phyloP scores from a whole-genome alignment of 1,140 invertebrate species.

The Drosophila burlai region DNA sequence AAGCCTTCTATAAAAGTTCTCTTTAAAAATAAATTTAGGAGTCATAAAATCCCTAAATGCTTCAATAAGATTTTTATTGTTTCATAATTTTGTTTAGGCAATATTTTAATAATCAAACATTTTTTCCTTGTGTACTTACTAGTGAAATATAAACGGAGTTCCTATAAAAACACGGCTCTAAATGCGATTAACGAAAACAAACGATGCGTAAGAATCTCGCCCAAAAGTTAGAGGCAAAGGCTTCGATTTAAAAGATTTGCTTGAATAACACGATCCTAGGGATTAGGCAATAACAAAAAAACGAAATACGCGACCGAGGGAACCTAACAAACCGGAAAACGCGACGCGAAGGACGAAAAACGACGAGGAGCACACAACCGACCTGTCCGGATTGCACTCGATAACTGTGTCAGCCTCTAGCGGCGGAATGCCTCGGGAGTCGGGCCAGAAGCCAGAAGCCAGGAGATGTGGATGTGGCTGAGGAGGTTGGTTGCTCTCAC shows the following conservation, averaged over 20 bases:
- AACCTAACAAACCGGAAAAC: conserved; percentile 58
- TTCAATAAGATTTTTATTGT: neutral
- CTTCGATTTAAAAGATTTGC: conserved; percentile 30
- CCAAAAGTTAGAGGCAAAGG: conserved; percentile 25
- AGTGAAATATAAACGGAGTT: conserved; percentile 11
- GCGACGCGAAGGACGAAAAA: conserved; percentile 53
- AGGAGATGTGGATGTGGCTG: neutral
- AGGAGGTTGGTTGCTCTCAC: conserved; percentile 4
- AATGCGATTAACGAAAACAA: conserved; percentile 60
- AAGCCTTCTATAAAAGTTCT: too few relatives aligned
- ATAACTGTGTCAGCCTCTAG: conserved; percentile 82
- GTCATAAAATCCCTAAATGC: too few relatives aligned
- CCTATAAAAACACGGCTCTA: conserved; percentile 19
- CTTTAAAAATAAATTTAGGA: neutral
- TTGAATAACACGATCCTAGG: conserved; percentile 52
- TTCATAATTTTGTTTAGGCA: too few relatives aligned
- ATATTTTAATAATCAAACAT: neutral
- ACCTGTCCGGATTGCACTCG: conserved; percentile 83
- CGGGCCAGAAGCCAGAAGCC: conserved; percentile 21
- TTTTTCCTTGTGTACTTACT: conserved; percentile 59
- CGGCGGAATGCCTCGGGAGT: conserved; percentile 69
- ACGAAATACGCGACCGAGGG: conserved; percentile 39
- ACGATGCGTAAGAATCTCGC: conserved; percentile 31
- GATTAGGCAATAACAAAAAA: conserved; percentile 53
- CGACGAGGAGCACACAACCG: conserved; percentile 69